These are phyloP conservation scores for Rapana venosa DNA, from an alignment of 2,888 invertebrate genomes.

Conservation along the genomic window DNA sequence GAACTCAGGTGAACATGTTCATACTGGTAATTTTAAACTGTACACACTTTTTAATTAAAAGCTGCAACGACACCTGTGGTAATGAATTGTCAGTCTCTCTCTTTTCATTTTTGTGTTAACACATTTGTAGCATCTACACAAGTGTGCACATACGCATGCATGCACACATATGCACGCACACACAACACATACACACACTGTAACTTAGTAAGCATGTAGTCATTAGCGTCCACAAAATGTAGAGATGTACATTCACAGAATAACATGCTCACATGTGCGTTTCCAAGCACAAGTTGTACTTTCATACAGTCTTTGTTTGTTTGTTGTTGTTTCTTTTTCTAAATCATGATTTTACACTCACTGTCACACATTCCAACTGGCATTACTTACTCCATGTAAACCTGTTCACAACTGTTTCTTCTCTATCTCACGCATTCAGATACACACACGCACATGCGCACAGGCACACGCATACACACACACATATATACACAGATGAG, in stretches of 20 bases:
- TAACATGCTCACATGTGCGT: no score
- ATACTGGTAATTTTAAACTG: constrained; percentile 10
- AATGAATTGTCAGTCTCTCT: background rate
- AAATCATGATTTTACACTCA: no score
- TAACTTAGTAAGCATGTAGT: no score
- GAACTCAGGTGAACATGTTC: background rate
- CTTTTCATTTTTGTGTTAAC: background rate
- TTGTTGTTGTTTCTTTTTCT: no score
- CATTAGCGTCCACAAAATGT: no score
- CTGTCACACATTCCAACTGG: no score
- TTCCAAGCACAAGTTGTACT: no score
- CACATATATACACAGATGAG: background rate
- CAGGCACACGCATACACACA: background rate
- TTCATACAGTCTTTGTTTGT: no score
- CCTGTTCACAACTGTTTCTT: no score
- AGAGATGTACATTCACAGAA: no score
- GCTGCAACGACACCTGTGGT: background rate
- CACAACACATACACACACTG: background rate
- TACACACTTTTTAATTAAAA: background rate
- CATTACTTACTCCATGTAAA: background rate
- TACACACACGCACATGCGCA: constrained; percentile 1
- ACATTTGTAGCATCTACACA: background rate
- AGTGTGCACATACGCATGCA: background rate
- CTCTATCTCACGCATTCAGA: background rate
- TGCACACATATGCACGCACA: constrained; percentile 7